Evolutionary conservation across 1,140 invertebrate species (phyloP).

Genomic region (Ceratosolen fusciceps): DNA sequence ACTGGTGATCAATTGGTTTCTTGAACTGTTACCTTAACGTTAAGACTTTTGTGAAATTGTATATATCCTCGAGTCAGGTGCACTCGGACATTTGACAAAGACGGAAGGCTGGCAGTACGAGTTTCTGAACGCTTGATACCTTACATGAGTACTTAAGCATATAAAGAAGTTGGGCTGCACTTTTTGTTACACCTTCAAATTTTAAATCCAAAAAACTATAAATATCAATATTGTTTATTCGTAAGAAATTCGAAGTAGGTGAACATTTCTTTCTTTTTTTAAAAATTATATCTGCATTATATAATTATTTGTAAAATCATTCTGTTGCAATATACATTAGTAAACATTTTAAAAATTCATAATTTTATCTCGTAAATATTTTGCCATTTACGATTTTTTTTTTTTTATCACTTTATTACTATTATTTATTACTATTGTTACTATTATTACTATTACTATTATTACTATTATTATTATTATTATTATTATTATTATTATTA

Average conservation of each 20-base stretch:
- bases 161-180: background rate
- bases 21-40: background rate
- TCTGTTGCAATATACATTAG: background rate
- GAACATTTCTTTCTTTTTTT: background rate
- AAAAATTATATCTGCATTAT: background rate
- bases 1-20: slow-evolving; percentile 43
- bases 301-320: background rate
- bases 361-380: slow-evolving; percentile 17
- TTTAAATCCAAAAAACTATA: background rate
- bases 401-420: background rate
- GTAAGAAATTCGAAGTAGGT: background rate
- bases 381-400: background rate
- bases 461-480: too few species aligned
- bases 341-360: too few species aligned
- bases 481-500: too few species aligned
- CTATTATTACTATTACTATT: too few species aligned
- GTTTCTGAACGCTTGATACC: background rate
- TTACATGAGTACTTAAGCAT: background rate
- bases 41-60: slow-evolving; percentile 13
- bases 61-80: slow-evolving; percentile 32
- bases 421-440: too few species aligned
- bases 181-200: background rate
- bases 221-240: background rate
- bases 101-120: background rate
- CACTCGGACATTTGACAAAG: background rate